A percentile compares a stretch with the other conserved stretches of the same genome.
phyloP scores from a whole-genome alignment of 2,888 invertebrate genomes.

The Psylliodes chrysocephalus region DNA sequence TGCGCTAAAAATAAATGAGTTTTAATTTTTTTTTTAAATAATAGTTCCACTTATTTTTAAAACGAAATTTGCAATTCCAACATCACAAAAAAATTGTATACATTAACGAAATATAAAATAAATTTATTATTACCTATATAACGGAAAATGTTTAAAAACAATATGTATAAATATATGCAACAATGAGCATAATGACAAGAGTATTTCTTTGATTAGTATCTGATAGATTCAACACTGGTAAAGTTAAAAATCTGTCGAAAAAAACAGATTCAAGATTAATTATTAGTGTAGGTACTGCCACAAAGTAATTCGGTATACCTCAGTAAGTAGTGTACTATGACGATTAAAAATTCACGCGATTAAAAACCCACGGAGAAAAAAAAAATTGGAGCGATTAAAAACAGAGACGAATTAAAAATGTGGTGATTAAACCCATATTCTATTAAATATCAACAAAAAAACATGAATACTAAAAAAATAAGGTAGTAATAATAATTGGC shows the following conservation, averaged over 20 bases:
- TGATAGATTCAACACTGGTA: slow-evolving; percentile 43
- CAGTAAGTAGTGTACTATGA: too few species aligned
- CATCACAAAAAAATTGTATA: neutral
- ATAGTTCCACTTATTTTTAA: too few species aligned
- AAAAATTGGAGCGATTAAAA: too few species aligned
- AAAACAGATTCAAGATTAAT: slow-evolving; percentile 20
- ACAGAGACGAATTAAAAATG: too few species aligned
- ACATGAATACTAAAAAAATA: too few species aligned
- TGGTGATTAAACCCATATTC: too few species aligned
- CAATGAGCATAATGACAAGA: slow-evolving; percentile 48
- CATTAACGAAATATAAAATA: neutral
- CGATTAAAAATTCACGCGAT: too few species aligned
- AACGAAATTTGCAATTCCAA: slow-evolving; percentile 19
- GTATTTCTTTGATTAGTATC: slow-evolving; percentile 28
- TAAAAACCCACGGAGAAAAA: too few species aligned
- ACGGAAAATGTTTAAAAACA: slow-evolving; percentile 8
- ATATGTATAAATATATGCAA: slow-evolving; percentile 37
- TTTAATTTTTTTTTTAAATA: too few species aligned
- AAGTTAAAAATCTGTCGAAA: slow-evolving; percentile 25
- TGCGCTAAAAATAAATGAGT: too few species aligned
- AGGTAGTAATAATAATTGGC: too few species aligned
- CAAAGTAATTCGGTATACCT: neutral
- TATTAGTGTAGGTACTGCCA: slow-evolving; percentile 22
- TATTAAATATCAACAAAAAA: too few species aligned
- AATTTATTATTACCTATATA: slow-evolving; percentile 8